A percentile compares a stretch with the other conserved stretches of the same genome.
Evolutionary conservation across 2,797 vertebrate genomes (phyloP).

Genomic region (Trachops cirrhosus): DNA sequence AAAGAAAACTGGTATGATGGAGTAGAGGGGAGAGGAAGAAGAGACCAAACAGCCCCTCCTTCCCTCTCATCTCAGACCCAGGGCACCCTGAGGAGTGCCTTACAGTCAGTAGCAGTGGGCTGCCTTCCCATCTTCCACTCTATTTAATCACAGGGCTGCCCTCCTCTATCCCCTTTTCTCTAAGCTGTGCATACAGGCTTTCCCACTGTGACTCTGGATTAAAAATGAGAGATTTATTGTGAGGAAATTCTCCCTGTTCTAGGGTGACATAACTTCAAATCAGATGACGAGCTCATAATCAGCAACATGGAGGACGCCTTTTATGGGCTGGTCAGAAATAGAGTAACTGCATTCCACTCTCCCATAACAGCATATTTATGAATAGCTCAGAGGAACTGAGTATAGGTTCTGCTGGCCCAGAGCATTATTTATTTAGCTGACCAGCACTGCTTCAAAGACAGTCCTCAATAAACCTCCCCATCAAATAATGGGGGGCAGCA

Average conservation of each 20-base stretch:
- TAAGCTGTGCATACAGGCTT: neutral
- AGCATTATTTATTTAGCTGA: constrained; percentile 35
- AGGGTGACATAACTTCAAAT: neutral
- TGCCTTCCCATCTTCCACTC: neutral
- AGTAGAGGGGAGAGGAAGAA: neutral
- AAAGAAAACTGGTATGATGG: neutral
- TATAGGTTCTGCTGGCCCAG: accelerated
- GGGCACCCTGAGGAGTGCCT: neutral
- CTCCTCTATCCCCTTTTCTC: neutral
- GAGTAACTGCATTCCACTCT: neutral
- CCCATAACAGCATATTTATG: neutral
- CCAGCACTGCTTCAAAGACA: neutral
- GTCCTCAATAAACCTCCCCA: neutral
- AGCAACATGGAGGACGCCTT: neutral
- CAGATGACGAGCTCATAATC: neutral
- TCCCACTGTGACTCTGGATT: neutral
- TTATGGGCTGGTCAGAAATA: constrained; percentile 25
- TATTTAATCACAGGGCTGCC: neutral
- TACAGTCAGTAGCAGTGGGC: neutral
- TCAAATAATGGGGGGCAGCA: neutral
- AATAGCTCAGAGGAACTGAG: neutral
- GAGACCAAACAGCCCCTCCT: neutral
- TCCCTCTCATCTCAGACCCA: neutral
- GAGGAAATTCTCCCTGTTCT: neutral
- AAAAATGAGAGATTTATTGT: neutral